A percentile compares a stretch with the other conserved stretches of the same genome.
These are phyloP conservation scores for Callionymus lyra DNA, from an alignment of 2,113 vertebrate species.

Conservation along the genomic window DNA sequence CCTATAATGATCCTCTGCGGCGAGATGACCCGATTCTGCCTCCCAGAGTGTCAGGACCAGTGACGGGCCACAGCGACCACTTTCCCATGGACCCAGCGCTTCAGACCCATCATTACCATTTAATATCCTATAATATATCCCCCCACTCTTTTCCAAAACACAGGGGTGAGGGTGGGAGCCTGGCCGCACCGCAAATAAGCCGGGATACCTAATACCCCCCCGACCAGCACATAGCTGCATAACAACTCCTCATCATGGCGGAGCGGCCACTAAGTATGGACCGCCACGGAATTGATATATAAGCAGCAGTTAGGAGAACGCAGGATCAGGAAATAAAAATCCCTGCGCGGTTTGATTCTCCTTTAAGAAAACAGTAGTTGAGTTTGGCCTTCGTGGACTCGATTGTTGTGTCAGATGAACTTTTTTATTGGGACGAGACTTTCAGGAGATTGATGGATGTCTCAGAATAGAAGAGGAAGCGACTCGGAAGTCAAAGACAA, in stretches of 20 bases:
- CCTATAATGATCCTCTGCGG: slow-evolving; percentile 63
- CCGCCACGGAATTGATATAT: slow-evolving; percentile 54
- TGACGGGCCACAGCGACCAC: slow-evolving; percentile 57
- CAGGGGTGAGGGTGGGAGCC: slow-evolving; percentile 33
- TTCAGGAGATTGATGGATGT: too few relatives aligned
- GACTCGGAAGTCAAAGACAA: too few relatives aligned
- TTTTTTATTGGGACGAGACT: too few relatives aligned
- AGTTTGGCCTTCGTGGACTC: too few relatives aligned
- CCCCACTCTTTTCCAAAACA: slow-evolving; percentile 51
- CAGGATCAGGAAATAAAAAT: slow-evolving; percentile 33
- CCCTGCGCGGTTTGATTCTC: slow-evolving; percentile 27
- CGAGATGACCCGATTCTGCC: slow-evolving; percentile 60
- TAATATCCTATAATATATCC: slow-evolving; percentile 72
- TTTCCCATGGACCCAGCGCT: slow-evolving; percentile 63
- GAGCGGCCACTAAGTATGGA: slow-evolving; percentile 58
- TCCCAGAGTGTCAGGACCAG: slow-evolving; percentile 39
- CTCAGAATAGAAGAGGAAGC: too few relatives aligned
- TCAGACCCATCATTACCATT: slow-evolving; percentile 69
- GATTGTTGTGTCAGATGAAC: too few relatives aligned
- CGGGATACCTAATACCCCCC: slow-evolving; percentile 62
- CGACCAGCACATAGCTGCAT: slow-evolving; percentile 53
- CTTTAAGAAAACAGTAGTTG: slow-evolving; percentile 17
- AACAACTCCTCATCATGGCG: slow-evolving; percentile 57
- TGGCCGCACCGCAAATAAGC: slow-evolving; percentile 62
- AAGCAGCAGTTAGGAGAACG: slow-evolving; percentile 32